A percentile compares a stretch with the other conserved stretches of the same genome.
phyloP scores from a whole-genome alignment of 1,140 invertebrate genomes.

The Hypothenemus hampei region DNA sequence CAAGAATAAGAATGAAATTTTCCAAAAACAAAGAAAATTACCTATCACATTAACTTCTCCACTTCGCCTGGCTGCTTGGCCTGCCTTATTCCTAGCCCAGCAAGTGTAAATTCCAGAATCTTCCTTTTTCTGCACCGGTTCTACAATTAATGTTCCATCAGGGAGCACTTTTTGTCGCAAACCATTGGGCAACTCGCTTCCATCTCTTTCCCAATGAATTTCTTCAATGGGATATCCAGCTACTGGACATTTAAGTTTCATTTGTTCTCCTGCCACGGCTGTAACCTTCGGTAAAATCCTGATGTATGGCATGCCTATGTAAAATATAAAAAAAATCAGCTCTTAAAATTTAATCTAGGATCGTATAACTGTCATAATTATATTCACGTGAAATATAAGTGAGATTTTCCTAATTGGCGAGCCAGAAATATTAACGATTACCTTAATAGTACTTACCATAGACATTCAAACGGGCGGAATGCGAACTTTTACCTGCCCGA shows the following conservation, averaged over 20 bases:
- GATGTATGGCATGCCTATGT: conserved; percentile 74
- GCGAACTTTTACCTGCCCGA: conserved; percentile 67
- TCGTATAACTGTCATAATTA: too few relatives aligned
- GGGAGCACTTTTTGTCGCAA: conserved; percentile 65
- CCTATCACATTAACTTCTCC: conserved; percentile 72
- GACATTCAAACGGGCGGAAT: conserved; percentile 77
- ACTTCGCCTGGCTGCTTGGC: conserved; percentile 64
- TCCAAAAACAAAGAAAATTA: conserved; percentile 1
- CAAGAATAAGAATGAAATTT: not conserved
- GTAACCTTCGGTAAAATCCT: conserved; percentile 78
- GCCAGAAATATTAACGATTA: too few relatives aligned
- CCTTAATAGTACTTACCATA: conserved; percentile 82
- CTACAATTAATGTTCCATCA: conserved; percentile 69
- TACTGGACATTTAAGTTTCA: conserved; percentile 78
- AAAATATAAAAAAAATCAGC: too few relatives aligned
- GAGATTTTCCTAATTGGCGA: too few relatives aligned
- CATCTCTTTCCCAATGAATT: conserved; percentile 75
- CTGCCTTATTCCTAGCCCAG: conserved; percentile 67
- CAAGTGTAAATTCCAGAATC: conserved; percentile 78
- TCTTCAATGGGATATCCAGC: conserved; percentile 80
- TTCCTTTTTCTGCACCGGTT: conserved; percentile 66
- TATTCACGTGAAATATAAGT: too few relatives aligned
- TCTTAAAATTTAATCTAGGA: too few relatives aligned
- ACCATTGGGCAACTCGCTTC: conserved; percentile 72
- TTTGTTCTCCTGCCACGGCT: conserved; percentile 73